Base-by-base conservation (phyloP, 2,888 invertebrate genomes). In the Choreutis nemorana region DNA sequence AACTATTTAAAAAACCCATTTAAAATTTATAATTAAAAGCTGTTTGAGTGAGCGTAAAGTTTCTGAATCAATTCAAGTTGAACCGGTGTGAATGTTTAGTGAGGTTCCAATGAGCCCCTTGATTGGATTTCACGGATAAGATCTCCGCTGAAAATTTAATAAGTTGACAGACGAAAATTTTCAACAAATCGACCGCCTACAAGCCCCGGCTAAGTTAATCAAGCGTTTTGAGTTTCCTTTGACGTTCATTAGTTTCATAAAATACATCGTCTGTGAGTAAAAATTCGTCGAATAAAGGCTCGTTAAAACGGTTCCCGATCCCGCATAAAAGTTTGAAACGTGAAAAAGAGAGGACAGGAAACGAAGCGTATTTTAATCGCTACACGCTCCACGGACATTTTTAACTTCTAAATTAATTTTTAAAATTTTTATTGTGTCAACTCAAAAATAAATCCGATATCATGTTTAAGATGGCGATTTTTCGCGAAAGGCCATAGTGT, bases 241-340 rank as follows among this genome's bases (percentile, higher is more conserved):
- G 67, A 61, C 63, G 64, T 67, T 71, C 64, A 70, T 70, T 67
- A 66, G 62, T 66, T 66, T 60, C 53, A 55, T 57, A 58, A 63
- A 64, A 63, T 55, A 55, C 51, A 44, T 48, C 48, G 45, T 43
- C 50, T 49, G 35, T 34, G 41, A 50, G 52, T 52, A 55, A 58
- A 61, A 64, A 58, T 42, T 48, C 45, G 34, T 50, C 49, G 50
- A 60, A 68, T 62, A 62, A 67, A 66, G 59, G 55, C 67, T 73
- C 63, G 65, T 72, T 72, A 72, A 67, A 73, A 66, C 59, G 57
- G 45, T 56, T 39, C 52, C 61, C 60, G 58, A 57, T 47, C 55
- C 55, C 45, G 55, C 58, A 66, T 60, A 63, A 64, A 70, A 64
- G 55, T 63, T 67, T 55, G 39, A 41, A 60, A 52, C 42, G 45